Percentiles rank a stretch among this genome's conserved stretches.
Conservation (phyloP, 2,797 vertebrate species). For the Rhyacichthys aspro region DNA sequence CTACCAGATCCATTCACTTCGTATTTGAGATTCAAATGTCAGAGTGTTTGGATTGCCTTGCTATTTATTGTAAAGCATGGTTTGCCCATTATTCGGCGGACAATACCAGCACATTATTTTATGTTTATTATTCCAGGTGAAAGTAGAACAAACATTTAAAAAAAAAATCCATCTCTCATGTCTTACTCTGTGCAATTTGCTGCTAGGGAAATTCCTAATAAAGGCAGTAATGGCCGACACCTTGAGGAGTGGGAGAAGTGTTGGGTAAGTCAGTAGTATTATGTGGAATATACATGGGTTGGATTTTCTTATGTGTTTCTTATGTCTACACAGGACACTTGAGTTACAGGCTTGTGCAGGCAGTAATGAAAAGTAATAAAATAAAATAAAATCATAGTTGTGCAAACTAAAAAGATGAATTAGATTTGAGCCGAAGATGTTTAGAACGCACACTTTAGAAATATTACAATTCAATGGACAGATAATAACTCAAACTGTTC, state of each 20-base stretch:
- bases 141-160: slow-evolving; percentile 47
- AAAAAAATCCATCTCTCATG: slow-evolving; percentile 20
- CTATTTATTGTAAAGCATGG: background rate
- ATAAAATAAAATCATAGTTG: no score
- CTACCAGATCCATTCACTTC: slow-evolving; percentile 19
- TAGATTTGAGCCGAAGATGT: no score
- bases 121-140: slow-evolving; percentile 30
- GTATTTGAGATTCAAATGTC: slow-evolving; percentile 18
- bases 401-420: no score
- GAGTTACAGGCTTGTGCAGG: no score
- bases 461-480: no score
- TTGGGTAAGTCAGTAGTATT: no score
- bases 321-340: no score
- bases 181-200: slow-evolving; percentile 57
- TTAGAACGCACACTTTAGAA: no score
- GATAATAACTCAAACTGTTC: no score
- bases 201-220: slow-evolving; percentile 62
- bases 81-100: background rate
- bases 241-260: slow-evolving; percentile 47
- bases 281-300: no score
- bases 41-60: slow-evolving; percentile 10
- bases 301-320: no score
- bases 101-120: slow-evolving; percentile 12
- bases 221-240: slow-evolving; percentile 63
- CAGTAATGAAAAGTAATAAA: no score